These are phyloP conservation scores for Agrochola lychnidis DNA, from an alignment of 2,888 invertebrate genomes.

Conservation along the genomic window DNA sequence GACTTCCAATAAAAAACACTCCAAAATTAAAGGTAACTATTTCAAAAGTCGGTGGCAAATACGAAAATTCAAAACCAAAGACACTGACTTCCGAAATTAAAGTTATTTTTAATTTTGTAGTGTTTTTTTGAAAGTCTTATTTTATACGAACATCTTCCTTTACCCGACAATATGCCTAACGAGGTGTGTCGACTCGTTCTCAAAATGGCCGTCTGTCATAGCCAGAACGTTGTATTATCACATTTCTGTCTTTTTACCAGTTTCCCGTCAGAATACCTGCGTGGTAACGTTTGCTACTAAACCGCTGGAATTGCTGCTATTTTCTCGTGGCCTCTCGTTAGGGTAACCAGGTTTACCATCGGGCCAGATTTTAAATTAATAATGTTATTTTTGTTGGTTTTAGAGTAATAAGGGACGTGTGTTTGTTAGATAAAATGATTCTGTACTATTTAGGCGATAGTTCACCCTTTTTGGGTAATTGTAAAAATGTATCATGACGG, in stretches of 20 bases:
- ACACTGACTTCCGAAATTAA: too few relatives aligned
- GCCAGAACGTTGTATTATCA: slow-evolving; percentile 52
- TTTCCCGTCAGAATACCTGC: slow-evolving; percentile 47
- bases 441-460: not conserved
- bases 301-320: slow-evolving; percentile 72
- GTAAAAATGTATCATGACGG: too few relatives aligned
- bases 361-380: slow-evolving; percentile 33
- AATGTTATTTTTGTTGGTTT: slow-evolving; percentile 31
- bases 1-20: too few relatives aligned
- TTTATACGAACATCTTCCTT: slow-evolving; percentile 17
- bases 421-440: slow-evolving; percentile 22
- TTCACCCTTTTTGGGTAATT: not conserved
- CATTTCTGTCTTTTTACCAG: slow-evolving; percentile 52
- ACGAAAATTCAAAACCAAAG: too few relatives aligned
- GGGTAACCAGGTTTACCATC: slow-evolving; percentile 53
- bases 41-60: too few relatives aligned
- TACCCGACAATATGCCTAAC: slow-evolving; percentile 43
- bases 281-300: slow-evolving; percentile 66
- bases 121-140: not conserved
- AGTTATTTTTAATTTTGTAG: too few relatives aligned
- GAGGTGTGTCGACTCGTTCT: slow-evolving; percentile 35
- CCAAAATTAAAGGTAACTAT: too few relatives aligned
- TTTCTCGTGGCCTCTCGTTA: slow-evolving; percentile 63
- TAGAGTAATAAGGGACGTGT: slow-evolving; percentile 10
- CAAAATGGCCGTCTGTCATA: slow-evolving; percentile 47